Percentiles rank a stretch among this genome's conserved stretches.
Evolutionary conservation across 2,797 vertebrate genomes (phyloP).

Genomic region (Erpetoichthys calabaricus): DNA sequence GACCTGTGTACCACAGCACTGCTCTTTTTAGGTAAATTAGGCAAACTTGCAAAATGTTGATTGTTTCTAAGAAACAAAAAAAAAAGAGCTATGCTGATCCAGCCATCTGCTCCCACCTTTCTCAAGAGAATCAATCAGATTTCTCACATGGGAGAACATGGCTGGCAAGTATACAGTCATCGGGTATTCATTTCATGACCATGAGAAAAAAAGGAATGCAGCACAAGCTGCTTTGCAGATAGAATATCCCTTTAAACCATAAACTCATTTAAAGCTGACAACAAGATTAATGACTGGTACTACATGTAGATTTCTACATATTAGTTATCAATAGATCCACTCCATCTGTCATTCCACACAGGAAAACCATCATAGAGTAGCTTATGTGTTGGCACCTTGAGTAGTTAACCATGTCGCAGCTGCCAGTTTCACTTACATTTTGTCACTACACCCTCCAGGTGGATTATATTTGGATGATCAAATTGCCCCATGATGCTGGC

Average conservation of each 20-base stretch:
- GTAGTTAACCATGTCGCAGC: neutral
- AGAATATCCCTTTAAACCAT: slow-evolving; percentile 63
- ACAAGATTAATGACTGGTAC: slow-evolving; percentile 81
- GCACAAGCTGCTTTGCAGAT: slow-evolving; percentile 57
- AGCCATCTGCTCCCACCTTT: slow-evolving; percentile 48
- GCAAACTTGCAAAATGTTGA: too few relatives aligned
- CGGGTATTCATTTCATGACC: slow-evolving; percentile 35
- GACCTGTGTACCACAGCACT: neutral
- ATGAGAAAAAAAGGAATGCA: slow-evolving; percentile 27
- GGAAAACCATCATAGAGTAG: slow-evolving; percentile 26
- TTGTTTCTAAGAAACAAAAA: too few relatives aligned
- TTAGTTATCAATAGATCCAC: slow-evolving; percentile 55
- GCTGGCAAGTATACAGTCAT: slow-evolving; percentile 24
- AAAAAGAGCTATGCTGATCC: slow-evolving; percentile 24
- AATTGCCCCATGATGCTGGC: slow-evolving; percentile 98
- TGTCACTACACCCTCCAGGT: slow-evolving; percentile 91
- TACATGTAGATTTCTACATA: slow-evolving; percentile 57
- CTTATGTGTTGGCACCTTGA: slow-evolving; percentile 33
- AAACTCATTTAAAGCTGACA: slow-evolving; percentile 83
- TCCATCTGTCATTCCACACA: slow-evolving; percentile 54
- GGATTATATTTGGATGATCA: slow-evolving; percentile 95
- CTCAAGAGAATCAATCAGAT: slow-evolving; percentile 32
- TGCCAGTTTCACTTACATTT: slow-evolving; percentile 68
- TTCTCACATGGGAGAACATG: slow-evolving; percentile 20
- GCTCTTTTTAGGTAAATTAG: neutral